Base-by-base conservation (phyloP, 2,797 vertebrate species). In the Vultur gryphus region DNA sequence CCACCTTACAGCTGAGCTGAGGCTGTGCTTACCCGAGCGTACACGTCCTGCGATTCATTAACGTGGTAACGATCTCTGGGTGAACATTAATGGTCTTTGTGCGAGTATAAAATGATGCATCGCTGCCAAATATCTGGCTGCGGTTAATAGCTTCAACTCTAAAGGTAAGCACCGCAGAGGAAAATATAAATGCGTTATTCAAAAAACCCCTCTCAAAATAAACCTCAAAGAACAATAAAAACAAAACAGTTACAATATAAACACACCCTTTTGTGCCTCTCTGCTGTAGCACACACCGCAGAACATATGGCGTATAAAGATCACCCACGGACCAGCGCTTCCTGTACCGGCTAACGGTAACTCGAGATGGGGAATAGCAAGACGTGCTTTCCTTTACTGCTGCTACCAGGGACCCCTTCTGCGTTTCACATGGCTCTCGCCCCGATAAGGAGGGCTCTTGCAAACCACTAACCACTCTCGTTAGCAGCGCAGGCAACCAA, bases 61-160 rank as follows among this genome's bases (percentile, higher is more conserved):
- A 67, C 3, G 17, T 61, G 76, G 59, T 43, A 77, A 80, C 20
- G 33, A 89, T 83, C 94, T 95, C 90, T 16, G 23, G 55, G 85
- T 31, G 88, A 55, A 71, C 49, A 26, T 90, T 88, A 84, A 83
- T 44, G 80, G 77, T 58, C 91, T 83, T 92, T 71, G 83, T 48
- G 85, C 3, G 84, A 73, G 55, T 70, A 75, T 49, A 91, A 91
- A 85, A 84, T 1, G n/a, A 64, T 46, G 91, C 39, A 7, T 51
- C 13, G 14, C 84, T 92, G 89, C 87, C 95, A 96, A 85, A 77
- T 58, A 52, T 49, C 79, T 44, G 88, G 51, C 72, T 83, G 90
- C 3, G 18, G 37, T 71, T 89, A 67, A 49, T 12, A 59, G 84
- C 92, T 64, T 24, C 86, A 13, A 59, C 43, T 66, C 75, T 35